Base-by-base conservation (phyloP, 2,888 invertebrate species). In the Euplexia lucipara region DNA sequence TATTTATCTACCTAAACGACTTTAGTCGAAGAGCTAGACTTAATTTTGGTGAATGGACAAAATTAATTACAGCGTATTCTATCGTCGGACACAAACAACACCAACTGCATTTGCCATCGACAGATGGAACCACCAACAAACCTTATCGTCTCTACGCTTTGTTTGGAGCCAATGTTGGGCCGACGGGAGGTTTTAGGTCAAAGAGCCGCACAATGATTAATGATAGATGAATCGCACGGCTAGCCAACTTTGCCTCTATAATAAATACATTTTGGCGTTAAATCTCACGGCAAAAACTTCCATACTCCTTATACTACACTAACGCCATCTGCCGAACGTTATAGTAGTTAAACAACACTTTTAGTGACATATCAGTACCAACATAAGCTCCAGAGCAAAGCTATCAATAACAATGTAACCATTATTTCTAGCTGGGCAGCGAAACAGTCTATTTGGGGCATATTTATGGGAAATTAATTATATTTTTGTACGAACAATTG, bases 61-160 rank as follows among this genome's bases (percentile, higher is more conserved):
- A 70, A 70, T 54, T 59, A 22, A 53, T 34, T 8, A 57, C 44
- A 77, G 47, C 56, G 69, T 66, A 66, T 69, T 80, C 78, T 72
- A 52, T 52, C 51, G 54, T 64, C 66, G 12, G 8, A 73, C 54
- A 64, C 54, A 56, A 51, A 78, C 69, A 80, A 80, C 73, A 80
- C 56, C 62, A 70, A 77, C 59, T 73, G 77, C 41, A 34, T 64
- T 45, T 45, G 14, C 65, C 58, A 62, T 53, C 62, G 20, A 71
- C n/a, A 66, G 71, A 66, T 79, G 70, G 79, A 39, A 61, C 45
- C 48, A 67, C 56, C 66, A 75, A 59, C 49, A 49, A 69, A 34
- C 45, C 35, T 56, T 26, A 39, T 41, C 60, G 42, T 18, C 34
- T 45, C 16, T 39, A 16, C 9, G 12, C 51, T 61, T 45, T 60